Base-by-base conservation (phyloP, 2,797 vertebrate genomes). In the Podarcis lilfordi region DNA sequence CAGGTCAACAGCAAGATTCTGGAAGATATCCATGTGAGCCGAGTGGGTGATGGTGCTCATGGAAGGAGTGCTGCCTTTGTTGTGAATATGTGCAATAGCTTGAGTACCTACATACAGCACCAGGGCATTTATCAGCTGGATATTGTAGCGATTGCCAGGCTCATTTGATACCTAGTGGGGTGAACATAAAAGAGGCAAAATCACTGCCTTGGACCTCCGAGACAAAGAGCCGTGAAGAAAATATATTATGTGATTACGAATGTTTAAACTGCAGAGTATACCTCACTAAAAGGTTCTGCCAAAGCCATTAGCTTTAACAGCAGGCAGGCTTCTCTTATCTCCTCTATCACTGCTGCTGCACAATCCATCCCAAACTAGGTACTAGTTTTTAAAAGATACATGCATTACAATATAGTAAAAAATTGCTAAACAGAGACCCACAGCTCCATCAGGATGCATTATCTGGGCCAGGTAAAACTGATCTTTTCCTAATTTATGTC, bases 31-130 rank as follows among this genome's bases (percentile, higher is more conserved):
- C 99, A 99, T 99, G 96, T 99, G 99, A 91, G 99, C 99, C 0
- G 99, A 99, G 95, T 99, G 99, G 21, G 99, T 99, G 92, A 99
- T 99, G 89, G 99, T 99, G 97, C 99, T 99, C 99, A 99, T 99
- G 23, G 99, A 99, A 45, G 99, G 99, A 0, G 98, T 99, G 97
- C 99, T 99, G 95, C 99, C 99, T 96, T 99, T 99, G 96, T 99
- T 99, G 96, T 99, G 99, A 88, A 99, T 99, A 97, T 99, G 99
- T 15, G 99, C 99, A 32, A 99, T 99, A 10, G 99, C 99, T 96
- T 99, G 99, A 71, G 99, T 99, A 87, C 99, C 99, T 3, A 99
- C 99, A 0, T 99, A 99, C 95, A 99, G 97, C 97, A 99, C 99
- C 93, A 99, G 96, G 40, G 99, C 99, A 9, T 99, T 99, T 93